Evolutionary conservation across 2,113 vertebrate genomes (phyloP), one percentile per base, ranked within the genome.

Genomic region (Gambusia affinis): DNA sequence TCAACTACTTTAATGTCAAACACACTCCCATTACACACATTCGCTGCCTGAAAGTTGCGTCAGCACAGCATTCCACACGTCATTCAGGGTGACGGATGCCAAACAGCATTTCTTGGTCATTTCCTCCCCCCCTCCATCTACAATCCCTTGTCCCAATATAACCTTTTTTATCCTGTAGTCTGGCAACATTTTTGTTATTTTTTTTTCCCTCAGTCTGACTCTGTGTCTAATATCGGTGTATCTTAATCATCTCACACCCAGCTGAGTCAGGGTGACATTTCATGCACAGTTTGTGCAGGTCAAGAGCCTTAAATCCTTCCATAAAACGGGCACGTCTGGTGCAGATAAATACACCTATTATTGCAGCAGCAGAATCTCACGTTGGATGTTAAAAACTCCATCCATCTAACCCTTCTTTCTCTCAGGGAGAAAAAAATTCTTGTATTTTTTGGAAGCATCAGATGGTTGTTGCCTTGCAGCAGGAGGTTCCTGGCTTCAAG

Each of bases 121-220:
- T 83, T 82, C 87, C 89, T 78, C 51, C 85, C 83, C 80, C 84
- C 87, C 51, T 62, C 88, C 85, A 88, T 91, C 86, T 88, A 89
- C 87, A 88, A 80, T 90, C 81, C 83, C 83, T 70, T 91, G 89
- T 90, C 91, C 89, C 92, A 84, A 85, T 85, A 90, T 92, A 90
- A 94, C 88, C 91, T 84, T 84, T 85, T 90, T 92, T 90, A 94
- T 86, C 90, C 84, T 84, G 78, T 2, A 79, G 67, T 80, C 70
- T 85, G 80, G 84, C 81, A 72, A 76, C 42, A 62, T 42, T 65
- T 64, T 79, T 28, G 39, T 78, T 75, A 76, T 60, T 64, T 63
- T 82, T 66, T 82, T 82, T 86, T 47, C 64, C 79, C 71, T 60
- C 64, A 15, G 63, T 68, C 76, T 79, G 71, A 72, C 64, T 82